A percentile compares a stretch with the other conserved stretches of the same genome.
These are phyloP conservation scores for Drosophila siamana DNA, from an alignment of 2,888 invertebrate genomes.

Conservation along the genomic window DNA sequence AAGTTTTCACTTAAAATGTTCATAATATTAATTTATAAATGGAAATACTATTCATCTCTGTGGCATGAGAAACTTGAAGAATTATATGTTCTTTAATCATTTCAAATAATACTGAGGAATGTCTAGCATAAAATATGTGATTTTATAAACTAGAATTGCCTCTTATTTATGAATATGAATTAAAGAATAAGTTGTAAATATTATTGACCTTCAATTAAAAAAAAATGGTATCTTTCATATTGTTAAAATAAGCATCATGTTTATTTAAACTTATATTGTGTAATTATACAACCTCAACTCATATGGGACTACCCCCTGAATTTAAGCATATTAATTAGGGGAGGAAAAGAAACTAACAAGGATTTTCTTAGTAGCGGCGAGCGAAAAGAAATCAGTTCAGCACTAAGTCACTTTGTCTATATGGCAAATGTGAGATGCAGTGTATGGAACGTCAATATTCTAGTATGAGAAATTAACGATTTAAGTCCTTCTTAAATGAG, in stretches of 20 bases:
- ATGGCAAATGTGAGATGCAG: constrained; percentile 74
- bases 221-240: constrained; percentile 5
- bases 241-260: constrained; percentile 51
- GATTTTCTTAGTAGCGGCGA: constrained; percentile 89
- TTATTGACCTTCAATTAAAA: constrained; percentile 17
- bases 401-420: constrained; percentile 77
- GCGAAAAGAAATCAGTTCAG: constrained; percentile 71
- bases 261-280: background rate
- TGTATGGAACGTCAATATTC: constrained; percentile 53
- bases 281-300: constrained; percentile 84
- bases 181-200: constrained; percentile 5
- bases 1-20: background rate
- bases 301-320: constrained; percentile 85
- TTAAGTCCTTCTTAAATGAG: constrained; percentile 86
- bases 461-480: constrained; percentile 73
- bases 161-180: constrained; percentile 39
- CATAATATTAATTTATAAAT: too few species aligned
- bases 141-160: constrained; percentile 48
- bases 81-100: constrained; percentile 35
- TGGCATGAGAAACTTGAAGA: constrained; percentile 23
- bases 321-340: constrained; percentile 90
- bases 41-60: constrained; percentile 14
- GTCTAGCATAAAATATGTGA: constrained; percentile 41
- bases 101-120: constrained; percentile 44
- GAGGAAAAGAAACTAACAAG: constrained; percentile 90